Evolutionary conservation across 92 coral and sea anemone species (phyloP), one percentile per base, ranked within the genome.

Genomic region (Siderastrea radians): DNA sequence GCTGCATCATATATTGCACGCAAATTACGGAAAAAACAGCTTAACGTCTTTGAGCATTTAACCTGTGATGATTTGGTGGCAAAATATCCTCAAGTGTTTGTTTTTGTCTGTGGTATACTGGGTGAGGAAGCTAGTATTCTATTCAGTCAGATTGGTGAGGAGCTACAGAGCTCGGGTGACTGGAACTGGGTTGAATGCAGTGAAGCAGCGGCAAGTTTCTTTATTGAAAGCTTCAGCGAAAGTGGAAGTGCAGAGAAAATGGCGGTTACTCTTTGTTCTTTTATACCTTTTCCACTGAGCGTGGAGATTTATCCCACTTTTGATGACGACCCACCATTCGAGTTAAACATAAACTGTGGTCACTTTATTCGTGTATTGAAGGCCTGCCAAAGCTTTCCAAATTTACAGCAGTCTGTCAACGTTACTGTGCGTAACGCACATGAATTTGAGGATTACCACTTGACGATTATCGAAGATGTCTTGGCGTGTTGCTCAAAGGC

Each of bases 371-470:
- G 1, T 0, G 75, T 71, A 4, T 47, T 71, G 10, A 14, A 2
- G 57, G 75, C 75, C 6, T 71, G 75, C 8, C 48, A 2, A 5
- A 15, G 54, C 38, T 49, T 71, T 71, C 47, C 75, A 48, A 14
- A 13, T 3, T 15, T 71, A 47, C 75, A 71, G 55, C 48, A 5
- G 1, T 55, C 75, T 72, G 44, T 46, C 13, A 26, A 71, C 0
- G 38, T 71, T n/a, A 4, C 4, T 15, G 9, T 6, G 1, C 26
- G 14, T 6, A 7, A 0, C 1, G 5, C 1, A 9, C 6, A 6
- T 0, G 0, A 0, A 10, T 0, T 7, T 3, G 1, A 2, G 8
- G 1, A n/a, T 45, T 1, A 0, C 5, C 3, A 5, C 3, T 15
- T 12, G 15, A 10, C 0, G 2, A 38, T 1, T 3, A 49, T 15